Evolutionary conservation across 37 sponge, comb jelly and placozoan genomes (phyloP), one percentile per base, ranked within the genome.

Genomic region (Tethya wilhelma): DNA sequence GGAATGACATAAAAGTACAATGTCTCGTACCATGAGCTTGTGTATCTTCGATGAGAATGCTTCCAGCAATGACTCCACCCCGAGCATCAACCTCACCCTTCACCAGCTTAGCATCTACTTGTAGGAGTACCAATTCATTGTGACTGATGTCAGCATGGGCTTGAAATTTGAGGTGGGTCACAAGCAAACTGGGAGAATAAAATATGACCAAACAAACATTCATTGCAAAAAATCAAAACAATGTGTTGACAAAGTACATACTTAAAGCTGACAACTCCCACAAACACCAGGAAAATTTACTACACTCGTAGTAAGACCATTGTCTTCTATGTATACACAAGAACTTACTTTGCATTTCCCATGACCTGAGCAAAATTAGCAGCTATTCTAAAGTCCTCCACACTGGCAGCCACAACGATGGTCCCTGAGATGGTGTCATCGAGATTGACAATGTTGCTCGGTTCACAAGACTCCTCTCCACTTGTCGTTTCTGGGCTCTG

Each of bases 41-140:
- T n/a, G 74, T 59, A 60, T 84, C 64, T 40, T 79, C 57, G 23
- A 94, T 20, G 7, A 75, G 83, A 0, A 89, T 64, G 28, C 43
- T 45, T 23, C 94, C 94, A 71, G 94, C 94, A 29, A 94, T 79
- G 46, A 94, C 88, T 23, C 94, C 94, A 29, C 90, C 87, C 25
- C 84, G 17, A 22, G 94, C 90, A 67, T 86, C 84, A 8, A 86
- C n/a, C 14, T 86, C 79, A 29, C 79, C 84, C 29, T 80, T 74
- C 0, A 69, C 80, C 31, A 94, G 19, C 1, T 37, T 59, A 2
- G 77, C 77, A 1, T 81, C 81, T 25, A 75, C n/a, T 1, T 62
- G 79, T 4, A 94, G 63, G 25, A 86, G 71, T 0, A 94, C 77
- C 42, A 94, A 67, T 39, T 94, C 88, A 75, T 87, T 92, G 60